Evolutionary conservation across 2,888 invertebrate genomes (phyloP), one percentile per base, ranked within the genome.

Genomic region (Temnothorax unifasciatus): DNA sequence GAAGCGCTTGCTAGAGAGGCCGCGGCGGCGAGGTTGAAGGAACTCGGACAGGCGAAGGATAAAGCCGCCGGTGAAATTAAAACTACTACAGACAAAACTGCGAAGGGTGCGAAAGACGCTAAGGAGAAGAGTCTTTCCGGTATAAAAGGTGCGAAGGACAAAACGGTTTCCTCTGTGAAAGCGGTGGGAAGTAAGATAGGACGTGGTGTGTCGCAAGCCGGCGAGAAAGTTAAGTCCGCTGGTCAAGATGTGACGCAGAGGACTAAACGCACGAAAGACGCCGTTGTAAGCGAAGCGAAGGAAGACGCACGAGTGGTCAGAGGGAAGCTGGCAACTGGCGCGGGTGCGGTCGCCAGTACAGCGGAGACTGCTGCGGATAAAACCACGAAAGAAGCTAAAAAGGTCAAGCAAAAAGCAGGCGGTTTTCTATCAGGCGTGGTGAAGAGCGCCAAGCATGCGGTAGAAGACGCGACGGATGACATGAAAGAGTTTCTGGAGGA

Each of bases 401-500:
- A 89, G 21, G 77, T 71, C 2, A 89, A 90, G 59, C 89, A 90
- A 15, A 89, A 87, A 57, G 25, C 68, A 5, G 61, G 85, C 9
- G 90, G 90, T 2, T 90, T 91, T 38, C 71, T 92, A 3, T 89
- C 92, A 5, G 90, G 89, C 11, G 87, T 92, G 6, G 84, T 92
- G 8, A 91, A 92, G 73, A 88, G 88, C 5, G 88, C 88, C 1
- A 91, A 90, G 68, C 88, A 90, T n/a, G 85, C 87, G 0, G 86
- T 90, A 5, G 91, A 91, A 29, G 91, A 91, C 9, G 89, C 90
- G 2, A 88, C 90, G 15, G 91, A 91, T 13, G 92, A 92, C 9
- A 88, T 92, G 0, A 90, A 90, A 64, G 93, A 93, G 13, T 92
- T 92, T 52, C 74, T 89, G 21, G 90, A 92, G 34, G 92, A 92